A percentile compares a stretch with the other conserved stretches of the same genome.
Evolutionary conservation across 2,797 vertebrate species (phyloP).

Genomic region (Coluber constrictor): DNA sequence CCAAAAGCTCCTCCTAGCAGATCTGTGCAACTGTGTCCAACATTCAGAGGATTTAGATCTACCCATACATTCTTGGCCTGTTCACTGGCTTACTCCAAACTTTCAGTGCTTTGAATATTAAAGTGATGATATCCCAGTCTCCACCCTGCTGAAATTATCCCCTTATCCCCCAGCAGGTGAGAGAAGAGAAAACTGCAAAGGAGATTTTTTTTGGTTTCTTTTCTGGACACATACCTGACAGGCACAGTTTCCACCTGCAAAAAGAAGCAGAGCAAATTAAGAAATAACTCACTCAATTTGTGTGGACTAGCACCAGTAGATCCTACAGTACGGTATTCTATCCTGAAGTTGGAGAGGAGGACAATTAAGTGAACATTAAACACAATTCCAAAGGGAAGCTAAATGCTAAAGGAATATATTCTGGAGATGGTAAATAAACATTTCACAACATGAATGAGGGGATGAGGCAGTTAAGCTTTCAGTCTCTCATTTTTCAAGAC

Average conservation of each 20-base stretch:
- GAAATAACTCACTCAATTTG: conserved; percentile 38
- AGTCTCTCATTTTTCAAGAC: not conserved
- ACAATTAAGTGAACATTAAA: not conserved
- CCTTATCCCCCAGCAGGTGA: conserved; percentile 26
- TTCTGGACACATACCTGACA: conserved; percentile 70
- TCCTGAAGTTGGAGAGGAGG: not conserved
- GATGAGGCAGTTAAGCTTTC: not conserved
- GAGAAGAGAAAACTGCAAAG: conserved; percentile 50
- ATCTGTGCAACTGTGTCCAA: not conserved
- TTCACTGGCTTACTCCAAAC: not conserved
- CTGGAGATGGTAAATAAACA: not conserved
- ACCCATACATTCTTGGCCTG: not conserved
- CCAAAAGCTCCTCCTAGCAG: fast-evolving
- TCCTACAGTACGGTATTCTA: conserved; percentile 23
- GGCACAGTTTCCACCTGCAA: conserved; percentile 76
- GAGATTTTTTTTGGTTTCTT: conserved; percentile 6
- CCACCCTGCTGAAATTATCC: not conserved
- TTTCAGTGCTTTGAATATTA: conserved; percentile 18
- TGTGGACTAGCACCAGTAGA: conserved; percentile 33
- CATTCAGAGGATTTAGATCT: not conserved
- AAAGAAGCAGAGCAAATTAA: conserved; percentile 56
- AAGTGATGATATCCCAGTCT: conserved; percentile 16
- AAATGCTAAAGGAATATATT: not conserved
- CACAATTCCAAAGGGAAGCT: not conserved
- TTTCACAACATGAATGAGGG: not conserved